Conservation (phyloP, 1,140 invertebrate species). For the Aphidius gifuensis region DNA sequence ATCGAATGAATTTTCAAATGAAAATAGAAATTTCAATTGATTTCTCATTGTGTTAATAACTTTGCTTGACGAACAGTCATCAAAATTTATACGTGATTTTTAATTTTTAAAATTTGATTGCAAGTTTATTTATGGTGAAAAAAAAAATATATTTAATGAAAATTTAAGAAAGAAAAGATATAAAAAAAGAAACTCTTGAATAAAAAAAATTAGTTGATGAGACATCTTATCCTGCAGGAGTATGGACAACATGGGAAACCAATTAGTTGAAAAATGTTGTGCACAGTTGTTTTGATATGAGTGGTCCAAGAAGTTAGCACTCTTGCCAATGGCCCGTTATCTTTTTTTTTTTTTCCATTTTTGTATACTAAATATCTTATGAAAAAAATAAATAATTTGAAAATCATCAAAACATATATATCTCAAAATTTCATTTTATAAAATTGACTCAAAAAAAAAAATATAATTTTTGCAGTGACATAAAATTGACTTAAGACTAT, state of each 20-base stretch:
- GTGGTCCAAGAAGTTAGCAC: slow-evolving; percentile 18
- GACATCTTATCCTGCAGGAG: slow-evolving; percentile 48
- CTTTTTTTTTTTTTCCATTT: slow-evolving; percentile 16
- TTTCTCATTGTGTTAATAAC: no score
- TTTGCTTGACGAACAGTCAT: no score
- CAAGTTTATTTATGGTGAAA: no score
- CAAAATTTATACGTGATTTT: no score
- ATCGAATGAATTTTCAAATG: no score
- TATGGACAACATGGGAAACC: slow-evolving; percentile 52
- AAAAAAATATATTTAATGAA: no score
- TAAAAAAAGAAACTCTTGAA: no score
- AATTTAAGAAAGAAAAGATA: no score
- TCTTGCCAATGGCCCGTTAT: slow-evolving; percentile 32
- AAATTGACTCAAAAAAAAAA: slow-evolving; percentile 1
- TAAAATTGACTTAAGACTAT: slow-evolving; percentile 44
- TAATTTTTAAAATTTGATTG: no score
- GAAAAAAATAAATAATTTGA: neutral
- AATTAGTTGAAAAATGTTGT: slow-evolving; percentile 50
- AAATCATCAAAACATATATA: slow-evolving; percentile 5
- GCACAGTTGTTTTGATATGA: slow-evolving; percentile 23
- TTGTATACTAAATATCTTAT: neutral
- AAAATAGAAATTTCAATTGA: no score
- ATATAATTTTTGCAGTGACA: slow-evolving; percentile 29
- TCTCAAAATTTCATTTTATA: no score
- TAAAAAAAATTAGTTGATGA: no score